Base-by-base conservation (phyloP, 2,888 invertebrate genomes). In the Drosophila borealis region DNA sequence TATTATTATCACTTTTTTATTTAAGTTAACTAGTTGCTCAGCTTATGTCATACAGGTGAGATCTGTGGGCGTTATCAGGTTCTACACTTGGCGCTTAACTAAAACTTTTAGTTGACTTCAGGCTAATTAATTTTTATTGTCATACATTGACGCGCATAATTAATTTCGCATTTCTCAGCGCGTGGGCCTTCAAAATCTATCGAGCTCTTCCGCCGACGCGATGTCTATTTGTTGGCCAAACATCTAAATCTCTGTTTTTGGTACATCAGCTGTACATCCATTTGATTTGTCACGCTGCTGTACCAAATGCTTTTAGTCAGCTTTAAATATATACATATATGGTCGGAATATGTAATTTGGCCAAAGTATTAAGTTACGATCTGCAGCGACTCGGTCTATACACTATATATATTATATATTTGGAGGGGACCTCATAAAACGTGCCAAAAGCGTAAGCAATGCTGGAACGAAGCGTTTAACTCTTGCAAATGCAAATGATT, bases 51-150 rank as follows among this genome's bases (percentile, higher is more conserved):
- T 74, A 14, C 56, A 65, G 50, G 51, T 46, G 49, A 50, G 45
- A 33, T 42, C 42, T 53, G 70, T 69, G 39, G 70, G 64, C 42
- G 74, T 53, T 65, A 70, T 60, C 54, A 45, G 48, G 14, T 48
- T 57, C 55, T 56, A 60, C 36, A 61, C 33, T 41, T 57, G 14
- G 41, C 48, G 49, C 61, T 37, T n/a, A 61, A 68, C 65, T 60
- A 60, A 49, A 44, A 41, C 45, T 36, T 53, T 59, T 45, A 55
- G 63, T 68, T 78, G 57, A 55, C 80, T 63, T 68, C 4, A 21
- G 65, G 41, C 65, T 61, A 86, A 86, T 81, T 86, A 78, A 81
- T 81, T 77, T 49, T 54, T 41, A 59, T 64, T 77, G 81, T 80
- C 77, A 80, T 55, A 19, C 45, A 44, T 56, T 74, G 74, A 74